Percentiles rank a stretch among this genome's conserved stretches.
These are phyloP conservation scores for Craterocephalus amniculus DNA, from an alignment of 2,797 vertebrate genomes.

Conservation along the genomic window DNA sequence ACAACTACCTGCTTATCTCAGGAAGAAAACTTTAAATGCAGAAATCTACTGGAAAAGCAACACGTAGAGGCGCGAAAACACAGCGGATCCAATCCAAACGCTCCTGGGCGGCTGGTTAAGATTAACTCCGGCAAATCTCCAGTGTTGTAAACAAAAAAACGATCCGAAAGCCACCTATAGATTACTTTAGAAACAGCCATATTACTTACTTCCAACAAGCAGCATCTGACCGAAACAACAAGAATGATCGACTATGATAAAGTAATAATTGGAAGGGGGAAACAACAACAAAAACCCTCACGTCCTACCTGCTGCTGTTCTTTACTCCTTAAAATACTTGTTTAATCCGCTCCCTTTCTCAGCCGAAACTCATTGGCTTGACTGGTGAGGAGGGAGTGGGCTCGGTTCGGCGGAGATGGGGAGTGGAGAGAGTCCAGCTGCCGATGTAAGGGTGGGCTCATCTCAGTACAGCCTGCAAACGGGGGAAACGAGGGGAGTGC, in stretches of 20 bases:
- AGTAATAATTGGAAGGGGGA: background rate
- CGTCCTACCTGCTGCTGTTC: constrained; percentile 70
- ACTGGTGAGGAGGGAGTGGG: constrained; percentile 56
- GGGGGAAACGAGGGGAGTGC: background rate
- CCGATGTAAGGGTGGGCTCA: constrained; percentile 54
- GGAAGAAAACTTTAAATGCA: constrained; percentile 32
- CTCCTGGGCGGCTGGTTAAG: constrained; percentile 3
- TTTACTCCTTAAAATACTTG: constrained; percentile 66
- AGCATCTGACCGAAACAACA: constrained; percentile 9
- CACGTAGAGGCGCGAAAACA: constrained; percentile 13
- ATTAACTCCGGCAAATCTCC: too few species aligned
- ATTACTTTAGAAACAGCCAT: constrained; percentile 31
- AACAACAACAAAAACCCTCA: constrained; percentile 14
- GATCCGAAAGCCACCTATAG: too few species aligned
- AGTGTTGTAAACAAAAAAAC: too few species aligned
- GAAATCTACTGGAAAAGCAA: constrained; percentile 34
- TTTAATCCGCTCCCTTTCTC: constrained; percentile 67
- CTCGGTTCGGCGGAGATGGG: constrained; percentile 47
- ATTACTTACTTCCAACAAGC: constrained; percentile 36
- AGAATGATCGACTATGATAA: background rate
- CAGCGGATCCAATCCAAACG: constrained; percentile 18
- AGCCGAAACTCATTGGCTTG: constrained; percentile 71
- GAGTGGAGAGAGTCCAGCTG: constrained; percentile 61
- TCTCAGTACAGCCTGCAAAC: constrained; percentile 22
- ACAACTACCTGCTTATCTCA: background rate